Percentiles rank a stretch among this genome's conserved stretches.
Conservation (phyloP, 2,888 invertebrate genomes). For the Brachyopa scutellaris region DNA sequence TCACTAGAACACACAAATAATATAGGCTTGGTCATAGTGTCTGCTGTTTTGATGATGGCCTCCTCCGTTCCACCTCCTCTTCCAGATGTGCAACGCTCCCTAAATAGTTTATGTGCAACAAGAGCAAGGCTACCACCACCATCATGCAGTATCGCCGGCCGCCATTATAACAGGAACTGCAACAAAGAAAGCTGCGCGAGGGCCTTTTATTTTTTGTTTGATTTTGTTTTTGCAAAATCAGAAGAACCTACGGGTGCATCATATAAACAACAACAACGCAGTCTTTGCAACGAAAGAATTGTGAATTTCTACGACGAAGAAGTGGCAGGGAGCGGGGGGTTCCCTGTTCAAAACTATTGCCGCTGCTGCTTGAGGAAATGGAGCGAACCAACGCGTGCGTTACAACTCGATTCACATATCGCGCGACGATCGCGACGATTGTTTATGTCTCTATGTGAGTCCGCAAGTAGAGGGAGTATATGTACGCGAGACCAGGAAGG, state of each 20-base stretch:
- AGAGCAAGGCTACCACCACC: not conserved
- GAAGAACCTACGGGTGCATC: conserved; percentile 39
- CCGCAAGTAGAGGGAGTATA: conserved; percentile 36
- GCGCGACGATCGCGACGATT: conserved; percentile 44
- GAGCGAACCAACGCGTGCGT: conserved; percentile 51
- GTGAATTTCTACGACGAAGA: no score
- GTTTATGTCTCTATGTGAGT: conserved; percentile 46
- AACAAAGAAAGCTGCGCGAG: conserved; percentile 64
- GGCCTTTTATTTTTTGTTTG: not conserved
- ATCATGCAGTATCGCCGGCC: not conserved
- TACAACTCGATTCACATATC: conserved; percentile 24
- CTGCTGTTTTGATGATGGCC: conserved; percentile 21
- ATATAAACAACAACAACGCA: conserved; percentile 27
- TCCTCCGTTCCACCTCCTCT: no score
- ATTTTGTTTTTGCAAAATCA: conserved; percentile 9
- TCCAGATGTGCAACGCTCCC: conserved; percentile 49
- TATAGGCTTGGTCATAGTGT: conserved; percentile 39
- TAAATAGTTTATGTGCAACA: conserved; percentile 33
- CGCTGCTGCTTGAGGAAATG: conserved; percentile 37
- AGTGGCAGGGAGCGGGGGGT: no score
- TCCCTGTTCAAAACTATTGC: not conserved
- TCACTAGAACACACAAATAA: conserved; percentile 30
- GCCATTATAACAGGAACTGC: conserved; percentile 21
- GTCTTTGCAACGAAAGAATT: conserved; percentile 7
- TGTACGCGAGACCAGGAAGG: not conserved